Evolutionary conservation across 2,113 vertebrate species (phyloP).

Genomic region (Entelurus aequoreus): DNA sequence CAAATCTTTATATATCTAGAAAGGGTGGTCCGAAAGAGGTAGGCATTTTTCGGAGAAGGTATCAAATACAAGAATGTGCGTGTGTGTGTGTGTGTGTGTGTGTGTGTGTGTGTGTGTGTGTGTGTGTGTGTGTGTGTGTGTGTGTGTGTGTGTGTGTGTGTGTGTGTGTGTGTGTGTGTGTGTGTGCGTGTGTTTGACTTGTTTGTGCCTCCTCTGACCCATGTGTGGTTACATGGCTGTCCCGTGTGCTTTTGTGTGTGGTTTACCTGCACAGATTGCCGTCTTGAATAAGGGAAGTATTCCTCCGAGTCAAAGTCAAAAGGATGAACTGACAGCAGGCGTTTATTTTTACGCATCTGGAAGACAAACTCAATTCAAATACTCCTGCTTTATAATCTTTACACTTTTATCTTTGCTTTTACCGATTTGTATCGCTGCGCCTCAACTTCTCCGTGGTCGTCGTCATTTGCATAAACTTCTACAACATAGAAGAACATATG

Average conservation of each 20-base stretch:
- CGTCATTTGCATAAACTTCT: slow-evolving; percentile 62
- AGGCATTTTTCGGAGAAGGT: no score
- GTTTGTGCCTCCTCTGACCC: neutral
- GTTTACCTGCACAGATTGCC: slow-evolving; percentile 67
- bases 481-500: neutral
- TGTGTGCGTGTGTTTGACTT: no score
- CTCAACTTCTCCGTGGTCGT: slow-evolving; percentile 59
- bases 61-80: no score
- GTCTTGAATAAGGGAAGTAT: slow-evolving; percentile 68
- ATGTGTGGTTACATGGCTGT: neutral
- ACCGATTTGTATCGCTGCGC: slow-evolving; percentile 76
- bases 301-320: slow-evolving; percentile 87
- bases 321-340: slow-evolving; percentile 84
- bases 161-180: neutral
- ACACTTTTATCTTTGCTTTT: neutral
- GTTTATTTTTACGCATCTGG: slow-evolving; percentile 81
- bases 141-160: neutral
- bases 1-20: no score
- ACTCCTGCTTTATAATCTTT: no score
- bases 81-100: neutral
- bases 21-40: no score
- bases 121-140: neutral
- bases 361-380: neutral
- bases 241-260: neutral
- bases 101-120: neutral